Evolutionary conservation across 2,888 invertebrate genomes (phyloP).

Genomic region (Drosophila falleni): DNA sequence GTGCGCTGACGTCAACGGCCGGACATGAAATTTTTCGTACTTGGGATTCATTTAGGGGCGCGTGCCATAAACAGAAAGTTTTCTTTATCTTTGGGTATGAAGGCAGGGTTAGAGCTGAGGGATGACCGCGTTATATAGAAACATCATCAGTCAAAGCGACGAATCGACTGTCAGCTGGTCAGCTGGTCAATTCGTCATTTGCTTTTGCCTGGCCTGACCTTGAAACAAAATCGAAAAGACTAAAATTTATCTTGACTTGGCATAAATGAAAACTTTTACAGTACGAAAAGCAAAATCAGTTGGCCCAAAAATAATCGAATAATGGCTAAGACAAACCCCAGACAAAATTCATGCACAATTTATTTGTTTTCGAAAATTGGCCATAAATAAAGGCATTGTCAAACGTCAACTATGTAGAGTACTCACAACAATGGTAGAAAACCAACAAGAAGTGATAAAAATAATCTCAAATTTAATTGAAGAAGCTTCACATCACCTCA

Average conservation of each 20-base stretch:
- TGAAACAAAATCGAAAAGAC: constrained; percentile 40
- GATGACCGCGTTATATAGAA: constrained; percentile 22
- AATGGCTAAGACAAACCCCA: constrained; percentile 20
- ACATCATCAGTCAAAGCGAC: constrained; percentile 22
- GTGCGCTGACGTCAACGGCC: constrained; percentile 57
- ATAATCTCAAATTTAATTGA: not conserved
- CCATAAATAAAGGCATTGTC: constrained; percentile 46
- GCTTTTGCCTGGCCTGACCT: constrained; percentile 43
- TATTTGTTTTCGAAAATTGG: constrained; percentile 37
- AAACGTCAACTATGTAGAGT: constrained; percentile 20
- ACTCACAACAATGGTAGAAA: constrained; percentile 18
- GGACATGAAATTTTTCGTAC: constrained; percentile 30
- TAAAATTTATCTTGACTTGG: constrained; percentile 53
- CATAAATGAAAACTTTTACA: constrained; percentile 50
- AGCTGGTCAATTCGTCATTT: constrained; percentile 26
- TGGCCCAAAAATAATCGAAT: constrained; percentile 42
- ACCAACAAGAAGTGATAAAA: not conserved
- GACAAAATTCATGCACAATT: constrained; percentile 28
- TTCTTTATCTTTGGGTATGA: not conserved
- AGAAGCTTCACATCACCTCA: no score
- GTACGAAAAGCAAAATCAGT: constrained; percentile 33
- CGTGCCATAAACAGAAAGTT: constrained; percentile 42
- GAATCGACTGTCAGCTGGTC: constrained; percentile 30
- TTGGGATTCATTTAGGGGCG: constrained; percentile 37
- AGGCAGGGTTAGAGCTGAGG: not conserved